Base-by-base conservation (phyloP, 2,888 invertebrate species). In the Erebia ligea region DNA sequence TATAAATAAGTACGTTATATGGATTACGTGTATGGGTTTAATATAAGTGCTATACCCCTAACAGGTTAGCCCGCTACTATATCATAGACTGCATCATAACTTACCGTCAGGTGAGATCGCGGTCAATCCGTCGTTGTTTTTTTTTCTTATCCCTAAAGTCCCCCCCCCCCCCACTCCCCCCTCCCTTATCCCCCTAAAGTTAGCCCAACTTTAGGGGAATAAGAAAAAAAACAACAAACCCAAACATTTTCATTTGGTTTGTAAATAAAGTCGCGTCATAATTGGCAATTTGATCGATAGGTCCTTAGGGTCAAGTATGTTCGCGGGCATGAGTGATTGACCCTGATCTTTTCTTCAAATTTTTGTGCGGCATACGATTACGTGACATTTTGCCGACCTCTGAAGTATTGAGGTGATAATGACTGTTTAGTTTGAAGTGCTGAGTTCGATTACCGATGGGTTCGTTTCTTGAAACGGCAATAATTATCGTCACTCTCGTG, bases 221-320 rank as follows among this genome's bases (percentile, higher is more conserved):
- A 3, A 9, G 34, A 9, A 40, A 15, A 40, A 40, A 40, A 34
- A 59, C 40, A n/a, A n/a, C n/a, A n/a, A n/a, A 59, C 42, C 17
- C 11, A 83, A 89, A 90, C 86, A 87, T 87, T 86, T 88, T 89
- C 85, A 85, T 87, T 86, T 80, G 82, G 83, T 85, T 82, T 9
- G 84, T 86, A 85, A 86, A 88, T 88, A 90, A 88, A 90, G 84
- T 86, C 82, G 83, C 82, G 82, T 84, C 77, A 73, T 68, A 74
- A 71, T 71, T 73, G 71, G 69, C 54, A 59, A 69, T 69, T 72
- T 74, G 74, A 72, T 72, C 68, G 73, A 73, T 68, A 63, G 71
- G 63, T 66, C 71, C 67, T 68, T 58, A 50, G 71, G 71, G 73
- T 73, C 73, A 73, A 73, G 68, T 71, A 50, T 69, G 50, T 67